A percentile compares a stretch with the other conserved stretches of the same genome.
These are phyloP conservation scores for Lepidothrix coronata DNA, from an alignment of 2,113 vertebrate genomes.

Conservation along the genomic window DNA sequence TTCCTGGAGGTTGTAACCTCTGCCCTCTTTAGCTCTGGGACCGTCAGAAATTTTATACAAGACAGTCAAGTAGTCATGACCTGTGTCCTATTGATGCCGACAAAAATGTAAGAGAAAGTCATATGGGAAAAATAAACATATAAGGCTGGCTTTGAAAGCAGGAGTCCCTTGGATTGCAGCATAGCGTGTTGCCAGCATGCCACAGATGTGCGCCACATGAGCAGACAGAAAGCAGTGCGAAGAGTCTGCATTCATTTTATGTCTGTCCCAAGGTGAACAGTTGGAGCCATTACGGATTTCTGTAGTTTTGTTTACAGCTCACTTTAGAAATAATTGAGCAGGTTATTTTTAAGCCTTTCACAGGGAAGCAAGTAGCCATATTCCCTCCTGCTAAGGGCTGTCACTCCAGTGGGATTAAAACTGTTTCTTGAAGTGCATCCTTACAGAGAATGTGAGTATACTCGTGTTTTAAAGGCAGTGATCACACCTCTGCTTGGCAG, in stretches of 20 bases:
- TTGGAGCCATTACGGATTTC: slow-evolving; percentile 37
- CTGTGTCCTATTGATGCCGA: background rate
- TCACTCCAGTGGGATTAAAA: background rate
- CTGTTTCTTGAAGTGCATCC: background rate
- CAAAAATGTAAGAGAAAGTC: background rate
- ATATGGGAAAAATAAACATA: slow-evolving; percentile 3
- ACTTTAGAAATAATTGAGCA: slow-evolving; percentile 15
- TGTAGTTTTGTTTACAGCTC: background rate
- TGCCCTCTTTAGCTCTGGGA: background rate
- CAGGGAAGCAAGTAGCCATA: background rate
- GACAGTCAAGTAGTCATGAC: background rate
- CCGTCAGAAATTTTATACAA: background rate
- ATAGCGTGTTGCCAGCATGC: background rate
- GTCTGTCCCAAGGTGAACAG: slow-evolving; percentile 28
- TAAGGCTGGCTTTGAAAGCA: slow-evolving; percentile 27
- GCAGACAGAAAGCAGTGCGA: slow-evolving; percentile 25
- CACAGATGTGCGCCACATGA: slow-evolving; percentile 73
- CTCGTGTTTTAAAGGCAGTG: background rate
- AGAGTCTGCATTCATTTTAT: slow-evolving; percentile 38
- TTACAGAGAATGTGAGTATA: background rate
- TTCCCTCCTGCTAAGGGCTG: background rate
- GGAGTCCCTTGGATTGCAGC: background rate
- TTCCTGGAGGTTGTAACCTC: background rate
- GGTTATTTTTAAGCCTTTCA: background rate
- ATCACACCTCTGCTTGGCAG: slow-evolving; percentile 44